Evolutionary conservation across 2,888 invertebrate species (phyloP).

Genomic region (Peribatodes rhomboidaria): DNA sequence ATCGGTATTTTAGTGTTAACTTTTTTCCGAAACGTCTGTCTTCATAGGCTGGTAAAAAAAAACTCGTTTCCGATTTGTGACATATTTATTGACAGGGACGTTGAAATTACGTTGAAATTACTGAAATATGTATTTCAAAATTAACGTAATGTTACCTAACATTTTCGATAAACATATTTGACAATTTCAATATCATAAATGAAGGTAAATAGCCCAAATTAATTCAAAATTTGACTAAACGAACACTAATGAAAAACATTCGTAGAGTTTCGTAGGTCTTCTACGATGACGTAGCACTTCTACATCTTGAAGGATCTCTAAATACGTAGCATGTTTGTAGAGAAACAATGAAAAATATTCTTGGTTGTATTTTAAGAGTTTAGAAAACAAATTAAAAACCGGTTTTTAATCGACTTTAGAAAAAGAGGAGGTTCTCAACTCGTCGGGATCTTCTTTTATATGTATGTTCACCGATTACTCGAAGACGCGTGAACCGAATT

Average conservation of each 20-base stretch:
- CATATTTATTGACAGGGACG: conserved; percentile 21
- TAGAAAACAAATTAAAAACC: no score
- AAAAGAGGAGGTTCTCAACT: no score
- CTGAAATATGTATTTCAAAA: neutral
- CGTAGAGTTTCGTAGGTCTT: conserved; percentile 36
- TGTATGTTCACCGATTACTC: no score
- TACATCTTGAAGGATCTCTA: neutral
- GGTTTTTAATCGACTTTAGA: no score
- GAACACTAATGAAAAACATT: neutral
- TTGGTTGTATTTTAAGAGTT: no score
- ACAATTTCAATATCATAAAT: no score
- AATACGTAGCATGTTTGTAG: neutral
- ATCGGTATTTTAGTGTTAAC: conserved; percentile 53
- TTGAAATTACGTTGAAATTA: neutral
- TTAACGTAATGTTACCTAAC: neutral
- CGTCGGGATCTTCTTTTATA: no score
- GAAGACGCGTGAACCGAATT: no score
- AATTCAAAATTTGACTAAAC: neutral
- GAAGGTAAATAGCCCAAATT: neutral
- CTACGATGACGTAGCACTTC: conserved; percentile 37
- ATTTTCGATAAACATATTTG: neutral
- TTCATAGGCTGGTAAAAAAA: conserved; percentile 13
- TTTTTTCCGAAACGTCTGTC: conserved; percentile 20
- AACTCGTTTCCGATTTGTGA: conserved; percentile 20
- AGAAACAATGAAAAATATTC: neutral